Evolutionary conservation across 37 sponge, comb jelly and placozoan species (phyloP), one percentile per base, ranked within the genome.

Genomic region (Geodia barretti): DNA sequence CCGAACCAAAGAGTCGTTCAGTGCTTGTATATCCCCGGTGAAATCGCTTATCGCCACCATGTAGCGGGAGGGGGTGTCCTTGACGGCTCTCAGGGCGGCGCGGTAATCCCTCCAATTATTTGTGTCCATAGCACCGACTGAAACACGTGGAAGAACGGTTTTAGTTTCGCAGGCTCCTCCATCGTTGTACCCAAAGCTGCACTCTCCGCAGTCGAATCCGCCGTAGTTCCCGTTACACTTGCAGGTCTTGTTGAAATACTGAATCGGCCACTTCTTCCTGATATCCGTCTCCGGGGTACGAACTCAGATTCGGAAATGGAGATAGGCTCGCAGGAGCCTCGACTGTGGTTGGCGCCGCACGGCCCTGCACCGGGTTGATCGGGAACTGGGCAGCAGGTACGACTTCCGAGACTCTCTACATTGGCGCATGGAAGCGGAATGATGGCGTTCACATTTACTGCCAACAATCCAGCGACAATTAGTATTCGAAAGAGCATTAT

Each of bases 191-290:
- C 33, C 68, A 28, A 31, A 68, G 20, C 34, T 33, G 33, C 68
- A 68, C 33, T 68, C 68, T 21, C 68, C 68, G 33, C 68, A 68
- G 4, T 68, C 68, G 30, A 33, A 68, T 68, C 68, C 68, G 2
- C 68, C 68, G 30, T 68, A 68, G 32, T 3, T 25, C 20, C 20
- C 1, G 68, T 7, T 29, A 5, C 68, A 68, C 34, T 31, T 30
- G 33, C 68, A 68, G 19, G 33, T 29, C 1, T 33, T 29, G 30
- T 29, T 68, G 68, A 68, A 68, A 5, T 68, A 68, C 20, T 32
- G 30, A 32, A 7, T 29, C 33, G 68, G 68, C 68, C 68, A 68
- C 20, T 68, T 68, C 29, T 8, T 3, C 30, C 68, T 29, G 19
- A 32, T 3, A 29, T 68, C 68, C 20, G 32, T 30, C 33, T 29